Percentiles rank a stretch among this genome's conserved stretches.
Conservation (phyloP, 37 sponge, comb jelly and placozoan genomes). For the Cliona cf. orientalis region DNA sequence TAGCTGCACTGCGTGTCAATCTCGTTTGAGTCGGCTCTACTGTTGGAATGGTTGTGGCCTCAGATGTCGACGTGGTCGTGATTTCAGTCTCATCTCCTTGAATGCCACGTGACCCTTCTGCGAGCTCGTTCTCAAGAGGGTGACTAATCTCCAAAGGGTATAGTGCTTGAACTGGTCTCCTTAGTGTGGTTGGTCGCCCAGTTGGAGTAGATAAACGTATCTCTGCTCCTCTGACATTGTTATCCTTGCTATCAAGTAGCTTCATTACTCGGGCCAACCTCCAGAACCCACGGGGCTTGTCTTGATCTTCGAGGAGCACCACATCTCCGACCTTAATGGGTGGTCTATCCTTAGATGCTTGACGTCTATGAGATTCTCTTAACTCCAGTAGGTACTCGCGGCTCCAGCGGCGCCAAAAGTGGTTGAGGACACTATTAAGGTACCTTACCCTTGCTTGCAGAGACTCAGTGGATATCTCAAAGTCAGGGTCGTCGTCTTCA, state of each 20-base stretch:
- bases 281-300: conserved; percentile 41
- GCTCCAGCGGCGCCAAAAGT: conserved; percentile 45
- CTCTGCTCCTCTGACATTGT: not conserved
- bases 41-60: no score
- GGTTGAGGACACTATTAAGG: conserved; percentile 12
- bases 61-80: no score
- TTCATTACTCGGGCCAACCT: conserved; percentile 20
- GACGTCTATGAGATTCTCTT: conserved; percentile 3
- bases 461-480: conserved; percentile 1
- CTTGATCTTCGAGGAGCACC: conserved; percentile 34
- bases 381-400: conserved; percentile 31
- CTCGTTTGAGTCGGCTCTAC: no score
- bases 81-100: no score
- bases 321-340: conserved; percentile 25
- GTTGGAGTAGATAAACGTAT: conserved; percentile 2
- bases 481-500: conserved; percentile 23
- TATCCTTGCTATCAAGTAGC: conserved; percentile 3
- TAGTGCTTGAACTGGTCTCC: not conserved
- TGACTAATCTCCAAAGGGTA: conserved; percentile 5
- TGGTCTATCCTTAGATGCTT: not conserved
- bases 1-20: no score
- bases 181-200: not conserved
- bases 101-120: not conserved
- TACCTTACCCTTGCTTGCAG: conserved; percentile 29
- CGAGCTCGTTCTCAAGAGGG: not conserved